Evolutionary conservation across 2,888 invertebrate species (phyloP).

Genomic region (Dolichomitus sp.): DNA sequence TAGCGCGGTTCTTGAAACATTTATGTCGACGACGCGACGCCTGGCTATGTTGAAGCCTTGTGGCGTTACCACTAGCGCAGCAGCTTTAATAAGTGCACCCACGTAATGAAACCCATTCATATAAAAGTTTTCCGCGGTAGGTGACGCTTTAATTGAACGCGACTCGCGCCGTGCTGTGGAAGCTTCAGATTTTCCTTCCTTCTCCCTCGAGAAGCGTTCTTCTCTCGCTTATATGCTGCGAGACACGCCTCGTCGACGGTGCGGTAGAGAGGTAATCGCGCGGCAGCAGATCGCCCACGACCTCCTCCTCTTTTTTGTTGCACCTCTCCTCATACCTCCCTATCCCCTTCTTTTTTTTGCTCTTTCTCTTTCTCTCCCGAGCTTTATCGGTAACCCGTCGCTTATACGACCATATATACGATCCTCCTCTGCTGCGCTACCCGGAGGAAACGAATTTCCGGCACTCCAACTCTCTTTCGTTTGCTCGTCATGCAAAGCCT

Average conservation of each 20-base stretch:
- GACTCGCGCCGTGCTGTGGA: slow-evolving; percentile 66
- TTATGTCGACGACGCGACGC: slow-evolving; percentile 56
- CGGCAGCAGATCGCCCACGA: slow-evolving; percentile 46
- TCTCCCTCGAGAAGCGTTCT: slow-evolving; percentile 2
- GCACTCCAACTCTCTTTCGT: slow-evolving; percentile 61
- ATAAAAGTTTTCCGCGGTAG: slow-evolving; percentile 82
- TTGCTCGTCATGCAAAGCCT: slow-evolving; percentile 62
- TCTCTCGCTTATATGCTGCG: slow-evolving; percentile 27
- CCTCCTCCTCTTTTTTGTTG: slow-evolving; percentile 22
- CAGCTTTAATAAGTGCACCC: slow-evolving; percentile 83
- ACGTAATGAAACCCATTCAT: slow-evolving; percentile 85
- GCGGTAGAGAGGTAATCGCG: slow-evolving; percentile 61
- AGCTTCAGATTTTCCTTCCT: slow-evolving; percentile 37
- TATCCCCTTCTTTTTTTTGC: slow-evolving; percentile 28
- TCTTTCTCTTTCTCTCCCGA: slow-evolving; percentile 18
- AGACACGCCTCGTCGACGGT: slow-evolving; percentile 38
- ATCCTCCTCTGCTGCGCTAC: slow-evolving; percentile 20
- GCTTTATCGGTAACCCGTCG: slow-evolving; percentile 53
- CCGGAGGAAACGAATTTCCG: slow-evolving; percentile 65
- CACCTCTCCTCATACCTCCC: slow-evolving; percentile 9
- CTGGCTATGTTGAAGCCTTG: not conserved
- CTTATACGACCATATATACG: slow-evolving; percentile 47
- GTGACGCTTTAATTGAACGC: slow-evolving; percentile 83
- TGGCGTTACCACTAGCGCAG: slow-evolving; percentile 49
- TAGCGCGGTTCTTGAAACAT: slow-evolving; percentile 47